Evolutionary conservation across 2,888 invertebrate species (phyloP).

Genomic region (Dryomyza anilis): DNA sequence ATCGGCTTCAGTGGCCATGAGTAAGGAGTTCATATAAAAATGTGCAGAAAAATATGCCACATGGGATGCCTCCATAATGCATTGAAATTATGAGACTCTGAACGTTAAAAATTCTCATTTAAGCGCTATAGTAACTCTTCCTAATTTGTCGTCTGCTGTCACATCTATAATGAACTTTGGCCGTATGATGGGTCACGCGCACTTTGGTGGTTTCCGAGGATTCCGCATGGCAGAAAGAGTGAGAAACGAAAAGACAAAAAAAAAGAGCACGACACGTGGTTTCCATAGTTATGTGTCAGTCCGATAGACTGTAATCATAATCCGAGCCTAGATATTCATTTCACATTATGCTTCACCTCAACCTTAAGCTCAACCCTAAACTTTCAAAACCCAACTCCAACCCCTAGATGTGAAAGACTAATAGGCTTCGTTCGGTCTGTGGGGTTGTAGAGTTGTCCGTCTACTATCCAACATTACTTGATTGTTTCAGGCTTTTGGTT

Average conservation of each 20-base stretch:
- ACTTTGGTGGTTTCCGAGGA: slow-evolving; percentile 11
- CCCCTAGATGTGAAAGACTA: too few relatives aligned
- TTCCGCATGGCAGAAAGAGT: background rate
- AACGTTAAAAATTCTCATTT: background rate
- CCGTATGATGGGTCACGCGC: background rate
- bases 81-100: background rate
- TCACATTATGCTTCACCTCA: background rate
- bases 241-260: too few relatives aligned
- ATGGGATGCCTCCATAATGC: background rate
- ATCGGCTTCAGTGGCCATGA: too few relatives aligned
- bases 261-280: too few relatives aligned
- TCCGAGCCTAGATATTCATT: background rate
- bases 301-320: background rate
- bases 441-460: background rate
- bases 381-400: too few relatives aligned
- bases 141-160: background rate
- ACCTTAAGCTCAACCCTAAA: background rate
- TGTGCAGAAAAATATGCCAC: background rate
- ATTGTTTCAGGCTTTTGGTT: background rate
- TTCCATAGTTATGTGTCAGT: background rate
- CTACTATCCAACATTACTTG: background rate
- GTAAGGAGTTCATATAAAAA: slow-evolving; percentile 2
- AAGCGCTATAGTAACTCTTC: background rate
- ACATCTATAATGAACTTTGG: background rate
- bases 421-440: background rate